Percentiles rank a stretch among this genome's conserved stretches.
These are phyloP conservation scores for Balaeniceps rex DNA, from an alignment of 2,113 vertebrate species.

Conservation along the genomic window DNA sequence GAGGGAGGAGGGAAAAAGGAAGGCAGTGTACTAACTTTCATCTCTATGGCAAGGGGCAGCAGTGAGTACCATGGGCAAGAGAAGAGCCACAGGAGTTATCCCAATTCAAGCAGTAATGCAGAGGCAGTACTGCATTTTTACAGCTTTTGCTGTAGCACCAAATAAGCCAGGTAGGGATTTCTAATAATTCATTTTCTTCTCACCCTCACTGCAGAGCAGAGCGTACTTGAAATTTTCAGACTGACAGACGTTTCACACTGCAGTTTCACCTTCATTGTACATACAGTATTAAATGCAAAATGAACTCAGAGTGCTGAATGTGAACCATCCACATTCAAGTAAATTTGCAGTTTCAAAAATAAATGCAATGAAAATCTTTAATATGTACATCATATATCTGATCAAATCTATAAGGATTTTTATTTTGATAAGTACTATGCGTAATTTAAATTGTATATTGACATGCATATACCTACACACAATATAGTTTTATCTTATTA, in stretches of 20 bases:
- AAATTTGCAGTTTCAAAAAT: neutral
- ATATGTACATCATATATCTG: neutral
- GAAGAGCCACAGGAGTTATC: neutral
- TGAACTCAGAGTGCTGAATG: neutral
- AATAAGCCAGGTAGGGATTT: neutral
- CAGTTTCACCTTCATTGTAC: neutral
- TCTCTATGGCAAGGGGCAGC: conserved; percentile 21
- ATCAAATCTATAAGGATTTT: neutral
- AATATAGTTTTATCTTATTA: neutral
- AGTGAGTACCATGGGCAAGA: neutral
- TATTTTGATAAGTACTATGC: neutral
- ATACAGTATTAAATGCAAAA: neutral
- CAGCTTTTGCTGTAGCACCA: neutral
- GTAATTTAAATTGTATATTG: neutral
- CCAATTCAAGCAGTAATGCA: neutral
- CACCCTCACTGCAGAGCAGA: neutral
- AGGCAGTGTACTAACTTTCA: neutral
- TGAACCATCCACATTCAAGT: neutral
- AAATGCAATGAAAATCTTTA: neutral
- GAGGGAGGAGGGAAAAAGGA: neutral
- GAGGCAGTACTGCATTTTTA: neutral
- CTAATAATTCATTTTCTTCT: neutral
- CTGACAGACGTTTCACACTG: neutral
- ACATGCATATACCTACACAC: neutral
- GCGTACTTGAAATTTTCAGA: neutral